Conservation (phyloP, 2,113 vertebrate species). For the Chinchilla lanigera region DNA sequence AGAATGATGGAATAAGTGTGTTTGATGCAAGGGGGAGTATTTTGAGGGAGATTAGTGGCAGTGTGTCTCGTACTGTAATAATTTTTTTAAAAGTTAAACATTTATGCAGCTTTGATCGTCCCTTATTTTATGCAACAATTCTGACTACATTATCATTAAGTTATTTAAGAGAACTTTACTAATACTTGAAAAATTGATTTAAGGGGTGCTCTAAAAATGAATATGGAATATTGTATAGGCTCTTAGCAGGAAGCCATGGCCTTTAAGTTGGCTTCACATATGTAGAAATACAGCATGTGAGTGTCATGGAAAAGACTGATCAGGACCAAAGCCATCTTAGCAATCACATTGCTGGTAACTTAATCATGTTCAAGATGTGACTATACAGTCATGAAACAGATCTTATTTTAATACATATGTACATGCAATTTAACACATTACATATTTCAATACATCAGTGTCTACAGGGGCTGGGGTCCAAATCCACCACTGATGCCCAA, state of each 20-base stretch:
- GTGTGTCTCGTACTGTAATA: neutral
- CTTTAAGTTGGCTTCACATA: neutral
- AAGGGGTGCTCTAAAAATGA: neutral
- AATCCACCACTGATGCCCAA: neutral
- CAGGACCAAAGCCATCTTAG: neutral
- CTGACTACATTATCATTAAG: neutral
- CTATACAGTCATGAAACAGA: neutral
- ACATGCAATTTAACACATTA: neutral
- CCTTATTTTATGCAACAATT: neutral
- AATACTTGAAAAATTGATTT: neutral
- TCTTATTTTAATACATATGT: neutral
- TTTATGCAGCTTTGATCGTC: neutral
- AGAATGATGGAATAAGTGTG: neutral
- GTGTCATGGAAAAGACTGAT: neutral
- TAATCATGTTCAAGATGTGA: neutral
- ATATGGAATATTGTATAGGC: neutral
- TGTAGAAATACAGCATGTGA: accelerated
- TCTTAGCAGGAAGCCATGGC: neutral
- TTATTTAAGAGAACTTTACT: slow-evolving; percentile 14
- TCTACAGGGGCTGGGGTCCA: neutral
- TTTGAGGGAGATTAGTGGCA: neutral
- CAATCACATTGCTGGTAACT: neutral
- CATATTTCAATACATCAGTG: neutral
- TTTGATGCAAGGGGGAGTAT: neutral
- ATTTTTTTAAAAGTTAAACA: neutral